Evolutionary conservation across 2,797 vertebrate species (phyloP).

Genomic region (Carcharodon carcharias): DNA sequence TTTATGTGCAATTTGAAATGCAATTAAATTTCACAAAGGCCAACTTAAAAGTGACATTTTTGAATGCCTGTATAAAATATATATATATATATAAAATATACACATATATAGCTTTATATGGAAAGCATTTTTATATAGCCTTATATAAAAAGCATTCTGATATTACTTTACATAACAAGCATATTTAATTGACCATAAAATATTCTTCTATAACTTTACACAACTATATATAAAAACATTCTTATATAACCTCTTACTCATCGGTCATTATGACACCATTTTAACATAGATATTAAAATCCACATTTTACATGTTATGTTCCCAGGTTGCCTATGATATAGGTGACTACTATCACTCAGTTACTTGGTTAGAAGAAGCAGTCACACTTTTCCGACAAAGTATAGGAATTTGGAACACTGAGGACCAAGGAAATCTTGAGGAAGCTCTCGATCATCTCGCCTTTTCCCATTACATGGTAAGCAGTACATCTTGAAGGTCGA

Average conservation of each 20-base stretch:
- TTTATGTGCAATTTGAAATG: neutral
- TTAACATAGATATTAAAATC: neutral
- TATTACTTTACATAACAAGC: neutral
- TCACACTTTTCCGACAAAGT: conserved; percentile 68
- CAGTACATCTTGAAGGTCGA: neutral
- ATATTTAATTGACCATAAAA: neutral
- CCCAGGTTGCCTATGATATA: conserved; percentile 82
- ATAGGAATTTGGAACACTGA: conserved; percentile 69
- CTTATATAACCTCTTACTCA: neutral
- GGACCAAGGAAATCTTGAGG: conserved; percentile 75
- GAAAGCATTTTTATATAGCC: neutral
- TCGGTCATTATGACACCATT: neutral
- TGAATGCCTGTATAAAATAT: neutral
- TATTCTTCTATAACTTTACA: neutral
- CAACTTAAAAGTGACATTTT: neutral
- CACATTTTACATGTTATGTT: neutral
- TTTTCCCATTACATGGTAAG: conserved; percentile 86
- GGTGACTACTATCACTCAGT: conserved; percentile 87
- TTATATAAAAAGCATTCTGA: neutral
- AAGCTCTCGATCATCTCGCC: conserved; percentile 83
- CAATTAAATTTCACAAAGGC: neutral
- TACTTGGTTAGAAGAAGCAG: conserved; percentile 82
- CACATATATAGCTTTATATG: neutral
- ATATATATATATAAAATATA: neutral
- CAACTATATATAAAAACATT: neutral